Conservation (phyloP, 2,797 vertebrate species). For the Anguilla marmorata region DNA sequence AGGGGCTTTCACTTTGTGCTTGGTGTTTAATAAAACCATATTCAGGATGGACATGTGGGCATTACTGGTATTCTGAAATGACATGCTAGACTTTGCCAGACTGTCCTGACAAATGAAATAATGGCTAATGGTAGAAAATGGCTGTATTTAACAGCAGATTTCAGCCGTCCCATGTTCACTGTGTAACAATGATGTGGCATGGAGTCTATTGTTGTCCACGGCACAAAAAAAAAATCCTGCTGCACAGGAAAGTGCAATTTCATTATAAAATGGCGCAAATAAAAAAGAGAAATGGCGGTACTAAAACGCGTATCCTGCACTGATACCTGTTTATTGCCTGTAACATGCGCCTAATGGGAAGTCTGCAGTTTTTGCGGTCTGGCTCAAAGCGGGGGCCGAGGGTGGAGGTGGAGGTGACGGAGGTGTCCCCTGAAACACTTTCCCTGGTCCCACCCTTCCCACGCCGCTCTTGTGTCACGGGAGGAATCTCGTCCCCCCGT, state of each 20-base stretch:
- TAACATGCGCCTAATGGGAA: background rate
- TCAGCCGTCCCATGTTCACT: slow-evolving; percentile 36
- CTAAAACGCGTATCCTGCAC: slow-evolving; percentile 23
- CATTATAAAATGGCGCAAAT: slow-evolving; percentile 14
- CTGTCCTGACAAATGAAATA: slow-evolving; percentile 38
- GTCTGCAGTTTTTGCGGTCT: background rate
- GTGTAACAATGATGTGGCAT: background rate
- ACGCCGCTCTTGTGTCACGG: slow-evolving; percentile 45
- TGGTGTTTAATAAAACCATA: slow-evolving; percentile 30
- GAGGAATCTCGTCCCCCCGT: slow-evolving; percentile 54
- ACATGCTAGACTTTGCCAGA: slow-evolving; percentile 25
- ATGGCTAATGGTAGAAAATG: slow-evolving; percentile 40
- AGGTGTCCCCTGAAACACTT: slow-evolving; percentile 44
- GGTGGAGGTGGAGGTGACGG: background rate
- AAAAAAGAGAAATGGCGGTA: slow-evolving; percentile 20
- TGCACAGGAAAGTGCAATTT: background rate
- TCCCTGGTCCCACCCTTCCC: slow-evolving; percentile 46
- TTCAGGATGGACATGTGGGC: slow-evolving; percentile 36
- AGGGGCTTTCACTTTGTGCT: background rate
- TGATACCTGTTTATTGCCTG: slow-evolving; percentile 38
- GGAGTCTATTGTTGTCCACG: slow-evolving; percentile 41
- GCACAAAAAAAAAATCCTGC: slow-evolving; percentile 15
- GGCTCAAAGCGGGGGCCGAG: background rate
- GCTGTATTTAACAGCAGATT: slow-evolving; percentile 46
- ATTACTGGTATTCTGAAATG: slow-evolving; percentile 37